Percentiles rank a stretch among this genome's conserved stretches.
Evolutionary conservation across 2,797 vertebrate species (phyloP).

Genomic region (Mico argentatus): DNA sequence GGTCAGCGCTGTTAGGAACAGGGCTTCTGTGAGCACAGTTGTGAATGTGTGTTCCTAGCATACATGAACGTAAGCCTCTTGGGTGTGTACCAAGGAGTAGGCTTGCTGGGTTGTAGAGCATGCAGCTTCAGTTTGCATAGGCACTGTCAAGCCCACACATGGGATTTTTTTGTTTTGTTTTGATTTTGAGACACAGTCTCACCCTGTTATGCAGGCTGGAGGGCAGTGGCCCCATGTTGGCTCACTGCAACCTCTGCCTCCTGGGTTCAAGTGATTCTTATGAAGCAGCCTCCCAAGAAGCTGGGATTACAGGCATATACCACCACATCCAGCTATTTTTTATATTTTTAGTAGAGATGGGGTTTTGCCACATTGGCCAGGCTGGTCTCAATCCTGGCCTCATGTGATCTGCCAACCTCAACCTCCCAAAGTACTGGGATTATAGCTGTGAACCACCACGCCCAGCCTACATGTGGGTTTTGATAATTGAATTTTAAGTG

Average conservation of each 20-base stretch:
- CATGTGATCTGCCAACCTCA: background rate
- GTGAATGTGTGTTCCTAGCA: rapidly evolving
- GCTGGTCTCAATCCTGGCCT: background rate
- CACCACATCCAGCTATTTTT: background rate
- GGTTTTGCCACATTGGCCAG: background rate
- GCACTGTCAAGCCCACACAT: background rate
- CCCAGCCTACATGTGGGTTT: background rate
- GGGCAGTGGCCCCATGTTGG: background rate
- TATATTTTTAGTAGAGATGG: background rate
- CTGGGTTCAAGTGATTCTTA: background rate
- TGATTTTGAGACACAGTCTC: background rate
- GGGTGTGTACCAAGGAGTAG: background rate
- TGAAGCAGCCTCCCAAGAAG: background rate
- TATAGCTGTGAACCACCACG: background rate
- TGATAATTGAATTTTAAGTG: background rate
- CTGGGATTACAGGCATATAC: background rate
- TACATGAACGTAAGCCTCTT: rapidly evolving
- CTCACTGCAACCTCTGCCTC: background rate
- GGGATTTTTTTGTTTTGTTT: background rate
- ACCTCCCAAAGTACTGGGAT: background rate
- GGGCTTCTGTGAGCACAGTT: background rate
- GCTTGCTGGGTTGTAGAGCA: background rate
- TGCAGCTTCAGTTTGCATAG: rapidly evolving
- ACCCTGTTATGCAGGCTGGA: background rate
- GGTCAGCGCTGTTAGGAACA: rapidly evolving